Percentiles rank a stretch among this genome's conserved stretches.
These are phyloP conservation scores for Clepsis dumicolana DNA, from an alignment of 2,888 invertebrate species.

Conservation along the genomic window DNA sequence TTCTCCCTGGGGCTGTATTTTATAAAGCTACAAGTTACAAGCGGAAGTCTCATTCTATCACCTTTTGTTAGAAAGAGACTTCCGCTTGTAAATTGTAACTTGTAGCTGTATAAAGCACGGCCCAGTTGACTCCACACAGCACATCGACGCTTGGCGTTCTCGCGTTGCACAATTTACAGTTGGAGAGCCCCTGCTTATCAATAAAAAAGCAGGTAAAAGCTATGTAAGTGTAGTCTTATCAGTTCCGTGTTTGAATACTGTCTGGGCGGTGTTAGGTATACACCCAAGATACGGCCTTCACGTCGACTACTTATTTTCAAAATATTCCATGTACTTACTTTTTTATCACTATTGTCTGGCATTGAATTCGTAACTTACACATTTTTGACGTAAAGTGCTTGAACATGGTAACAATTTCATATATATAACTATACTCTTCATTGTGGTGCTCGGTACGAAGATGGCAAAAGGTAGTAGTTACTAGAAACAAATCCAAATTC, in stretches of 20 bases:
- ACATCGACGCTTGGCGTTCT: background rate
- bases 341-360: background rate
- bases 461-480: no score
- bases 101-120: no score
- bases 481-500: no score
- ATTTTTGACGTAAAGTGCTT: no score
- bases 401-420: no score
- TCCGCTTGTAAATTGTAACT: no score
- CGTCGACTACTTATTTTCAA: background rate
- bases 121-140: background rate
- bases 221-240: constrained; percentile 4
- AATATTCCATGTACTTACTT: background rate
- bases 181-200: background rate
- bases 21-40: no score
- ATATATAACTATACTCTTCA: no score
- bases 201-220: constrained; percentile 12
- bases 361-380: background rate
- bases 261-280: background rate
- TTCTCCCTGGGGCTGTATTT: no score
- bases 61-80: no score
- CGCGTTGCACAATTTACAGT: background rate
- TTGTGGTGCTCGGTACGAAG: no score
- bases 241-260: constrained; percentile 9
- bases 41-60: no score
- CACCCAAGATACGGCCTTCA: background rate